Evolutionary conservation across 23 tunicate genomes (phyloP), one percentile per base, ranked within the genome.

Genomic region (Phallusia fumigata): DNA sequence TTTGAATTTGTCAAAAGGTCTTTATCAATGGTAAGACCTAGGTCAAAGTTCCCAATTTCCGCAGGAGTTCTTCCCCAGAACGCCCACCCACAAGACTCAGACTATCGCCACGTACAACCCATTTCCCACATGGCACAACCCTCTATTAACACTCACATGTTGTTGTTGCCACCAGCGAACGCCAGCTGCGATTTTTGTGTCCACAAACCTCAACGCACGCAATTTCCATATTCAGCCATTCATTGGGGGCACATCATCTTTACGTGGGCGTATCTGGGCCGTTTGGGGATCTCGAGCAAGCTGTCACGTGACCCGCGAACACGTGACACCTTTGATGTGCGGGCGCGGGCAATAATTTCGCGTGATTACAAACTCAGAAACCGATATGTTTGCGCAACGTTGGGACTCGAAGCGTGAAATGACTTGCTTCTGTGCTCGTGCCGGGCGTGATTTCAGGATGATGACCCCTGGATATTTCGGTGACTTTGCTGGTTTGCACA

Each of bases 91-190:
- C 10, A 10, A 3, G 47, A 40, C 10, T 3, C 47, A 40, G 10
- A 5, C 47, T n/a, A n/a, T n/a, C 47, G 8, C 47, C 10, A 10
- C 10, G 47, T 40, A 40, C 47, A 40, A 40, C 47, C 47, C 10
- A 40, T 40, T 40, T 40, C 47, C 47, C 47, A 40, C 10, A 40
- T 3, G 8, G 8, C 47, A 40, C 69, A 58, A 8, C 26, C 69
- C 69, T 8, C 69, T 58, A 58, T 58, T 58, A 58, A 58, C 69
- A 1, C 69, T 58, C 69, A 16, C 69, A 58, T 21, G 69, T 58
- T 58, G 69, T 58, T 58, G 69, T 58, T 24, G 69, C 69, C 69
- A 13, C 26, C 47, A 58, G 13, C 16, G 8, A 6, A 13, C 69
- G 15, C 69, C 69, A 58, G 69, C 69, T 58, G 69, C 13, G 28